phyloP scores from a whole-genome alignment of 1,140 invertebrate species.

The Pectinophora gossypiella region DNA sequence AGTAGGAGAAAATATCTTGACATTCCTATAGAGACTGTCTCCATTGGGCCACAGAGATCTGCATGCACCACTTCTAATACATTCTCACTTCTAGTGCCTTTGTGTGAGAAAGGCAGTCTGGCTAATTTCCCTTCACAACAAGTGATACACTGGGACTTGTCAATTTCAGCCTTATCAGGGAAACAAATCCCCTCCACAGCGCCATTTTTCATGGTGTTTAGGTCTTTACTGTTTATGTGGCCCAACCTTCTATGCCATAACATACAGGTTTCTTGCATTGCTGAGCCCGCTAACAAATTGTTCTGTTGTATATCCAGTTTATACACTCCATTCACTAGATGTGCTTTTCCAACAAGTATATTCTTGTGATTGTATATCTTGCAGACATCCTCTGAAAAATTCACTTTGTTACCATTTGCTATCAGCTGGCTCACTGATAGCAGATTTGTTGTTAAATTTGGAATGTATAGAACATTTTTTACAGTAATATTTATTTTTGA shows the following conservation, averaged over 20 bases:
- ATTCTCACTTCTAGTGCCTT: constrained; percentile 13
- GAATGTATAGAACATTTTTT: constrained; percentile 31
- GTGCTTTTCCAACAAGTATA: constrained; percentile 11
- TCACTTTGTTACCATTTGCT: constrained; percentile 30
- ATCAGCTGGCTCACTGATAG: constrained; percentile 30
- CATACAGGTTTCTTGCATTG: constrained; percentile 2
- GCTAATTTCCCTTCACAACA: constrained; percentile 28
- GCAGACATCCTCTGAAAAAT: constrained; percentile 12
- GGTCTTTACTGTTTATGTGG: constrained; percentile 29
- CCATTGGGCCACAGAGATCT: constrained; percentile 60
- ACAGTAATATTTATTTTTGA: constrained; percentile 9
- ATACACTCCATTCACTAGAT: constrained; percentile 20
- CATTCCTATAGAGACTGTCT: constrained; percentile 29
- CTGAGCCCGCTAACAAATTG: constrained; percentile 12
- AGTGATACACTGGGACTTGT: constrained; percentile 16
- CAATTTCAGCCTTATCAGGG: constrained; percentile 18
- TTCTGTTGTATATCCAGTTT: constrained; percentile 15
- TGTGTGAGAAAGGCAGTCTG: constrained; percentile 24
- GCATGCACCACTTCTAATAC: constrained; percentile 40
- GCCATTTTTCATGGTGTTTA: constrained; percentile 19
- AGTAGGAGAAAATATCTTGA: constrained; percentile 47
- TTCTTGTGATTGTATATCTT: neutral
- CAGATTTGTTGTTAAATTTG: constrained; percentile 28
- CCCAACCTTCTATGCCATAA: constrained; percentile 31
- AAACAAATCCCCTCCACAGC: constrained; percentile 22